Percentiles rank a stretch among this genome's conserved stretches.
phyloP scores from a whole-genome alignment of 2,797 vertebrate species.

The Percopsis omiscomaycus region DNA sequence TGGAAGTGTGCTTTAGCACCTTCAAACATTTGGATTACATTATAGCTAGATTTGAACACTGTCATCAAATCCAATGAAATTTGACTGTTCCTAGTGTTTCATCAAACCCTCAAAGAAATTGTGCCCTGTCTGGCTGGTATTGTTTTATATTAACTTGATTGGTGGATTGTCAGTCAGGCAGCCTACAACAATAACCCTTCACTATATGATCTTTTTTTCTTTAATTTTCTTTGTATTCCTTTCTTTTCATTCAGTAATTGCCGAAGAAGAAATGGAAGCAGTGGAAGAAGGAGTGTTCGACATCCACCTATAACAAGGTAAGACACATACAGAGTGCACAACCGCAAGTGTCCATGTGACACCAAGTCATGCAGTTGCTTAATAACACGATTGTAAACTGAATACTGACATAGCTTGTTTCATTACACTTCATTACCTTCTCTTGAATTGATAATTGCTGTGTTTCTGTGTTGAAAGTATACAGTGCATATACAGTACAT shows the following conservation, averaged over 20 bases:
- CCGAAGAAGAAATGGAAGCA: conserved; percentile 76
- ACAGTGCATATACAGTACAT: too few relatives aligned
- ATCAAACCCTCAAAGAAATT: conserved; percentile 20
- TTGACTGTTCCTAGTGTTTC: conserved; percentile 7
- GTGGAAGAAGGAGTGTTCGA: conserved; percentile 79
- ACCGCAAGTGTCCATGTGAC: not conserved
- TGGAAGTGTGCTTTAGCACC: too few relatives aligned
- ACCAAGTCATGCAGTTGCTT: not conserved
- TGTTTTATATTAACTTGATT: conserved; percentile 8
- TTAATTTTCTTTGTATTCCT: conserved; percentile 22
- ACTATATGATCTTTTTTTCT: conserved; percentile 11
- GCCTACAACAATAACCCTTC: too few relatives aligned
- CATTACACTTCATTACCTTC: too few relatives aligned
- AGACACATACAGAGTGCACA: conserved; percentile 10
- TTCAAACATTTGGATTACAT: too few relatives aligned
- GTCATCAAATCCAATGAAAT: too few relatives aligned
- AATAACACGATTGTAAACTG: too few relatives aligned
- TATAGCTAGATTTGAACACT: too few relatives aligned
- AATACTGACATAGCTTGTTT: too few relatives aligned
- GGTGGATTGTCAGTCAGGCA: too few relatives aligned
- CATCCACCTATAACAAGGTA: conserved; percentile 80
- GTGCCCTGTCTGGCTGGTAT: conserved; percentile 3
- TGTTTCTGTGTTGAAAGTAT: too few relatives aligned
- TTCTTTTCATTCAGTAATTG: conserved; percentile 65
- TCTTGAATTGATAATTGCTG: too few relatives aligned